Base-by-base conservation (phyloP, 2,113 vertebrate species). In the Ramphastos sulfuratus region DNA sequence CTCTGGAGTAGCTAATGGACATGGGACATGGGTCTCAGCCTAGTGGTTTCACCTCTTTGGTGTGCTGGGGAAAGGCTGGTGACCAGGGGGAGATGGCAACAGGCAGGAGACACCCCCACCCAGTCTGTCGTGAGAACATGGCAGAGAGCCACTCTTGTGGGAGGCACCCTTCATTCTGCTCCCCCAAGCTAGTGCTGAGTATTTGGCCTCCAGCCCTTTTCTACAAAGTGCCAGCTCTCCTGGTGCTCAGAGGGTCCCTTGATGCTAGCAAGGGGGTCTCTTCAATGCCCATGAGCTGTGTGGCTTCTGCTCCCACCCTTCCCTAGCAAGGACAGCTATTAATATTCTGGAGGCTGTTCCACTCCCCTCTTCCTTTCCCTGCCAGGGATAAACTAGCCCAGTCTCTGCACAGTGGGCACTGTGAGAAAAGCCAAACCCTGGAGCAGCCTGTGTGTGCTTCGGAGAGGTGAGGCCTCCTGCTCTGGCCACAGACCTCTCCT, bases 291-390 rank as follows among this genome's bases (percentile, higher is more conserved):
- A 0, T 54, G 59, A 3, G 2, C 52, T 75, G 42, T 0, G 1
- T 82, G 69, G 61, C 50, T 75, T 65, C 61, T 84, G 58, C 74
- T 93, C 42, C 77, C 61, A 90, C 76, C 80, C 50, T 52, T 80
- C 80, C 50, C 71, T 82, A 82, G 75, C 39, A 69, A 90, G 59
- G 72, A 39, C 64, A 85, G 58, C 91, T 94, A 84, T 92, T 92
- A 88, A 94, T 95, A 95, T 84, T 66, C 66, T 3, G 0, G 46
- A 81, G 37, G 66, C 74, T 72, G 48, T 90, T 93, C 44, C 72
- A 35, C 37, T 95, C 37, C 89, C 59, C 23, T 91, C 71, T 94
- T 96, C 63, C 90, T 94, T 95, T 58, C 82, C 46, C 24, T 86
- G 66, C 73, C 2, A 2, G 86, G 73, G 73, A 69, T 91, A 81